A percentile compares a stretch with the other conserved stretches of the same genome.
Evolutionary conservation across 1,140 invertebrate species (phyloP).

Genomic region (Halesus radiatus): DNA sequence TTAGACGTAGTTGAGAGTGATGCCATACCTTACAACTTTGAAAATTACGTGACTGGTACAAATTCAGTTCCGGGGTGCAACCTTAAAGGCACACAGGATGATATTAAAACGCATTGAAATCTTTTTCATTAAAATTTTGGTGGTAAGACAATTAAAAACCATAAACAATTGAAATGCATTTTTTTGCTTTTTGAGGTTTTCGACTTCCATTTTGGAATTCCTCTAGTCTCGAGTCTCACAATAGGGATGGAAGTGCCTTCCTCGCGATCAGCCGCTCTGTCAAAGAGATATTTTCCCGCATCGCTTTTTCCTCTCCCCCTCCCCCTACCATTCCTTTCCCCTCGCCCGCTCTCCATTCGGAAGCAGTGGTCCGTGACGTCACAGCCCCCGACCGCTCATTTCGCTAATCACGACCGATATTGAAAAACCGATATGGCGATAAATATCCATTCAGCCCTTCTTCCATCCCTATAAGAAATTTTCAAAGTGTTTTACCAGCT

Average conservation of each 20-base stretch:
- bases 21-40: too few relatives aligned
- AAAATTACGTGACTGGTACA: too few relatives aligned
- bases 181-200: too few relatives aligned
- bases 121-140: too few relatives aligned
- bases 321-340: neutral
- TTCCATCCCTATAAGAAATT: slow-evolving; percentile 27
- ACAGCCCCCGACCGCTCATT: slow-evolving; percentile 37
- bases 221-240: neutral
- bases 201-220: neutral
- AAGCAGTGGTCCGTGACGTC: slow-evolving; percentile 25
- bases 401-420: slow-evolving; percentile 41
- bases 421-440: slow-evolving; percentile 40
- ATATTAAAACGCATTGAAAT: too few relatives aligned
- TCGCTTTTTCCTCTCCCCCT: too few relatives aligned
- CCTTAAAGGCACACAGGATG: too few relatives aligned
- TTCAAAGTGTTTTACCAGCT: slow-evolving; percentile 25
- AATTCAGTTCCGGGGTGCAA: too few relatives aligned
- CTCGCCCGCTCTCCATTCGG: slow-evolving; percentile 14
- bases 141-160: too few relatives aligned
- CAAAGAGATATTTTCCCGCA: slow-evolving; percentile 1
- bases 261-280: slow-evolving; percentile 10
- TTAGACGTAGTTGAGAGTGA: too few relatives aligned
- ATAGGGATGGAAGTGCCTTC: neutral
- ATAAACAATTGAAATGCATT: too few relatives aligned
- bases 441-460: slow-evolving; percentile 32